phyloP scores from a whole-genome alignment of 2,113 vertebrate genomes.

The Trochalopteron elliotii region DNA sequence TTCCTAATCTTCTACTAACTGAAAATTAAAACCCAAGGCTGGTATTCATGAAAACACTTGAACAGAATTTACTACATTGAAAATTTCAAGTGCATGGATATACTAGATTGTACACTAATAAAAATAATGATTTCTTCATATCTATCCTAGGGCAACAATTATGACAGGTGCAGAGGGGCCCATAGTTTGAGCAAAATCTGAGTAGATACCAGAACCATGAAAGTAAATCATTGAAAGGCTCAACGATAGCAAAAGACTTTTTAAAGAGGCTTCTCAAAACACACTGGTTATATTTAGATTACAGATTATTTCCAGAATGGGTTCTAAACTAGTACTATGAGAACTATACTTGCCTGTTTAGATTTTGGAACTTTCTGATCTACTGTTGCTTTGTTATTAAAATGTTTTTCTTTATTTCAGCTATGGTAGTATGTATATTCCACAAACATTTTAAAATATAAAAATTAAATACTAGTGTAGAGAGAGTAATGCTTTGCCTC shows the following conservation, averaged over 20 bases:
- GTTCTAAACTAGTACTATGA: neutral
- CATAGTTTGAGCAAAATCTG: neutral
- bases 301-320: neutral
- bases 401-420: constrained; percentile 7
- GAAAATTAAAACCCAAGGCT: neutral
- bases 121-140: neutral
- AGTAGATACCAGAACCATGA: neutral
- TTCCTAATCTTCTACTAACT: neutral
- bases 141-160: neutral
- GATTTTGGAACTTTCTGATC: constrained; percentile 20
- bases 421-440: neutral
- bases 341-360: neutral
- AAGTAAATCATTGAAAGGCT: neutral
- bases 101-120: neutral
- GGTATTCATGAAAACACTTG: neutral
- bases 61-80: neutral
- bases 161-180: neutral
- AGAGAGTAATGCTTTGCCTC: neutral
- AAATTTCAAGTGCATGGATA: neutral
- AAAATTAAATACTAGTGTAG: constrained; percentile 18
- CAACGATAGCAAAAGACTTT: neutral
- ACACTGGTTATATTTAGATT: neutral
- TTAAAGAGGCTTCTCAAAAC: neutral
- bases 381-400: constrained; percentile 14
- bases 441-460: neutral